Base-by-base conservation (phyloP, 1,140 invertebrate species). In the Drosophila rhopaloa region DNA sequence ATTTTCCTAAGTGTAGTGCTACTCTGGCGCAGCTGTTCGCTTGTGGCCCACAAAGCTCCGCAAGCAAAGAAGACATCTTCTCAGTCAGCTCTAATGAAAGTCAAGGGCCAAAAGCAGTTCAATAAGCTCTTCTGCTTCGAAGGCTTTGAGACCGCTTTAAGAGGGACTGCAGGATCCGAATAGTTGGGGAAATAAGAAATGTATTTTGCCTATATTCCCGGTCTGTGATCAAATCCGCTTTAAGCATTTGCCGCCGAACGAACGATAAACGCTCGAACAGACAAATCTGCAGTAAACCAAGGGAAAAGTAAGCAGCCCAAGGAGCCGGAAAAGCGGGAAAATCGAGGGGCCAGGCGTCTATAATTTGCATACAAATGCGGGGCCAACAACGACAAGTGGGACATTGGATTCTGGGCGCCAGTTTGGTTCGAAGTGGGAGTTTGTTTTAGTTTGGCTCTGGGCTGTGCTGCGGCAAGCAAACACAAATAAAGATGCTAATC, bases 401-500 rank as follows among this genome's bases (percentile, higher is more conserved):
- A 75, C 79, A 76, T 71, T 65, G 51, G 67, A 47, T 53, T 80
- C 83, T 74, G 78, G 66, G 53, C 63, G 9, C 50, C 48, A 38
- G 16, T 38, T 60, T 53, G 14, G 46, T 13, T 61, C 27, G 66
- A 68, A 61, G 44, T 59, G 50, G 47, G 41, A 65, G 61, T 68
- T 80, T 80, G 46, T 75, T 75, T 75, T 74, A 38, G 77, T 81
- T 66, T 81, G 38, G 43, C 74, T 50, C 32, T 59, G 55, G 57
- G 54, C 70, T 67, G 50, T 46, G 56, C 81, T 88, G 84, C 54
- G 84, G 84, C 84, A 84, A 73, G 68, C 84, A 82, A 89, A 89
- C 84, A 89, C 84, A 89, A 89, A 89, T 89, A 89, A 89, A 89
- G 84, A 89, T 89, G 84, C 84, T 89, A 89, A 89, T 89, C 84